Percentiles rank a stretch among this genome's conserved stretches.
Conservation (phyloP, 2,888 invertebrate genomes). For the Acleris literana region DNA sequence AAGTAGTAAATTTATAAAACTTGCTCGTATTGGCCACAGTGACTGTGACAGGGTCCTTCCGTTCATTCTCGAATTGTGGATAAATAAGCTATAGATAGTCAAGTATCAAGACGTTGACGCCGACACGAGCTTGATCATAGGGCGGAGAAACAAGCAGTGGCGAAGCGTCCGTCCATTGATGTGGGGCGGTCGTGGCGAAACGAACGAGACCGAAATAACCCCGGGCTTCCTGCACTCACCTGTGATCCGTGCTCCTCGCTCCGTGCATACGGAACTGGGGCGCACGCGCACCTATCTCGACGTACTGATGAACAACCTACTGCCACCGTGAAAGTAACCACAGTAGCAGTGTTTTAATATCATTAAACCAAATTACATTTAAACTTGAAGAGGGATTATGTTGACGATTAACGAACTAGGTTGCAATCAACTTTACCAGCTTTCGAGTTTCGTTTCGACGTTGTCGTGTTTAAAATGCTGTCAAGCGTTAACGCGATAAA, state of each 20-base stretch:
- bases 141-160: conserved; percentile 63
- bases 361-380: too few relatives aligned
- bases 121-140: conserved; percentile 47
- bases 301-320: background rate
- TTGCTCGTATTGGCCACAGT: background rate
- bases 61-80: too few relatives aligned
- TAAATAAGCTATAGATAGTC: background rate
- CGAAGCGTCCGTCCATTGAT: conserved; percentile 70
- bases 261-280: conserved; percentile 21
- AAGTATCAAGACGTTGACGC: conserved; percentile 51
- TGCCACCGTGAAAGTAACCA: background rate
- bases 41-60: too few relatives aligned
- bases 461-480: too few relatives aligned
- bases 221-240: conserved; percentile 40
- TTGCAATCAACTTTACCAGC: too few relatives aligned
- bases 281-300: background rate
- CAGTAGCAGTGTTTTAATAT: too few relatives aligned
- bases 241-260: conserved; percentile 25
- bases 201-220: conserved; percentile 66
- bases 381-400: too few relatives aligned
- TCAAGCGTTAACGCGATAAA: too few relatives aligned
- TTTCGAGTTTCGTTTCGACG: too few relatives aligned
- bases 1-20: too few relatives aligned
- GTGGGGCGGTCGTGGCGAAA: conserved; percentile 65
- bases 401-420: too few relatives aligned